phyloP scores from a whole-genome alignment of 2,113 vertebrate species.

The Ptilorrhoa leucosticta region DNA sequence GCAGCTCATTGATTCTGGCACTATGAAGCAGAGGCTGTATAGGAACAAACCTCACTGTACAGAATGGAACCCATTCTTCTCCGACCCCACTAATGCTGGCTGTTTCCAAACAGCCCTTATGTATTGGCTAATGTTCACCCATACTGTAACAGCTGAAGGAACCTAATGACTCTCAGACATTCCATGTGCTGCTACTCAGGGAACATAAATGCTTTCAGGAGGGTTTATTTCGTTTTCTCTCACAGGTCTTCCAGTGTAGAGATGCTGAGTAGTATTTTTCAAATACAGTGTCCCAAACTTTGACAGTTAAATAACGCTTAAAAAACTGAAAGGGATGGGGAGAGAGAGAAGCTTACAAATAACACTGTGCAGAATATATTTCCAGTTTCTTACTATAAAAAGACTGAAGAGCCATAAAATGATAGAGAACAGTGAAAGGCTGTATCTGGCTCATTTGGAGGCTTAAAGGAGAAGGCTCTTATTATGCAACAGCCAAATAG shows the following conservation, averaged over 20 bases:
- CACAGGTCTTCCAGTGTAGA: background rate
- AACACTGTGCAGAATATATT: background rate
- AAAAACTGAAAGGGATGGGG: background rate
- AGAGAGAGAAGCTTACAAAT: background rate
- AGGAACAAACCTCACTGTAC: background rate
- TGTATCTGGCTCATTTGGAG: background rate
- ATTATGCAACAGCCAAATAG: background rate
- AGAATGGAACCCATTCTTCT: background rate
- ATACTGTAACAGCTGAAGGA: background rate
- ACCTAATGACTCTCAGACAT: background rate
- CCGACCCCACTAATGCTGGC: background rate
- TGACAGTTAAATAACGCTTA: background rate
- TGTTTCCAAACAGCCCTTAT: background rate
- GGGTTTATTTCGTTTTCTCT: background rate
- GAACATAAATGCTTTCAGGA: background rate
- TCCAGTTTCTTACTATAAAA: background rate
- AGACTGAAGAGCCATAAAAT: background rate
- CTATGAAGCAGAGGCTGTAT: background rate
- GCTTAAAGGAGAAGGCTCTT: background rate
- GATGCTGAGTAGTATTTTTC: background rate
- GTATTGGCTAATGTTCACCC: background rate
- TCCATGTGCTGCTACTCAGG: background rate
- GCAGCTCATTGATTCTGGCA: background rate
- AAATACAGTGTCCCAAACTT: background rate
- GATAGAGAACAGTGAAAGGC: background rate